Conservation (phyloP, 1,140 invertebrate genomes). For the Grapholita molesta region DNA sequence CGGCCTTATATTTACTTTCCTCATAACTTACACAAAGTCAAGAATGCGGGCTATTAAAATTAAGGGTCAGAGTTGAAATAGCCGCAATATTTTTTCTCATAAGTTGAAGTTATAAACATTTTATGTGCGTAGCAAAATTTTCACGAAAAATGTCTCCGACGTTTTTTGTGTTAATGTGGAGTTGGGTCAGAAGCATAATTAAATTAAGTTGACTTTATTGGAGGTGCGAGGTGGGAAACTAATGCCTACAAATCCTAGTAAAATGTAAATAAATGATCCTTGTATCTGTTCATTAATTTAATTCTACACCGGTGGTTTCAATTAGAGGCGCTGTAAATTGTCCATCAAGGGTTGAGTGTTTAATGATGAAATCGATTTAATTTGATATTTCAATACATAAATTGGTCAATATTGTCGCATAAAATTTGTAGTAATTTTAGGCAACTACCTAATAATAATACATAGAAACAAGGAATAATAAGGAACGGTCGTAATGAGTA, state of each 20-base stretch:
- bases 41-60: conserved; percentile 27
- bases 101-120: conserved; percentile 33
- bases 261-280: background rate
- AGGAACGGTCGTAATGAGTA: too few species aligned
- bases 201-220: background rate
- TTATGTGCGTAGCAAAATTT: conserved; percentile 29
- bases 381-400: too few species aligned
- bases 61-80: conserved; percentile 25
- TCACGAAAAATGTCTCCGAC: conserved; percentile 6
- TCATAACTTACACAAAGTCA: conserved; percentile 15
- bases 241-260: background rate
- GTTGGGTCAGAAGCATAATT: background rate
- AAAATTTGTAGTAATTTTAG: too few species aligned
- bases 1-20: background rate
- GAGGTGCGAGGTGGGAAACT: background rate
- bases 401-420: too few species aligned
- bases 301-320: background rate
- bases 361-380: too few species aligned
- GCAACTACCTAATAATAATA: too few species aligned
- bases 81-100: conserved; percentile 34
- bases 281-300: background rate
- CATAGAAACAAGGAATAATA: too few species aligned
- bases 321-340: too few species aligned
- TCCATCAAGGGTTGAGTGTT: too few species aligned
- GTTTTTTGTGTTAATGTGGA: background rate